Evolutionary conservation across 2,797 vertebrate genomes (phyloP), one percentile per base, ranked within the genome.

Genomic region (Masticophis lateralis): DNA sequence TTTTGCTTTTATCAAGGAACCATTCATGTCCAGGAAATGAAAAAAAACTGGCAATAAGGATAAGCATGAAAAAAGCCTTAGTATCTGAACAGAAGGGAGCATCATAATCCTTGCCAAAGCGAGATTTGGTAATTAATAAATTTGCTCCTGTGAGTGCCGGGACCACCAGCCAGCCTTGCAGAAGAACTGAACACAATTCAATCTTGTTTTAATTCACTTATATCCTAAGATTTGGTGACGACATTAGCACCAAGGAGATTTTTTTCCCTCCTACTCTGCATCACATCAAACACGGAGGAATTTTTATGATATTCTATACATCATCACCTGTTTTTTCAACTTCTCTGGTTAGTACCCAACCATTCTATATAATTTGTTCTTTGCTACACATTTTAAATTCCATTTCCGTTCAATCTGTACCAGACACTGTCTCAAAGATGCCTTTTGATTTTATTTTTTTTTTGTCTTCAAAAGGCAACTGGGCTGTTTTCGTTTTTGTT

Each of bases 191-290:
- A 43, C 37, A 43, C 18, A 79, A 79, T 8, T n/a, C 53, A 59
- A 7, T 53, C 22, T 28, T 12, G 12, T n/a, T 79, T 53, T 51
- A 88, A 18, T 13, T 20, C 22, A 16, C 12, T 16, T 37, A 59
- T 57, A 11, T 9, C 20, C 20, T 22, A 28, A 11, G 18, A 32
- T 87, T 43, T 5, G 55, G 90, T 56, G 55, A 47, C 0, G 0
- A 88, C 0, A 2, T 88, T 18, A 0, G 6, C 86, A 20, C 0
- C 0, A n/a, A 16, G 0, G 51, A 83, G 91, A 66, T 93, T 56
- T 92, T 25, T 25, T 28, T n/a, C 2, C 14, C 2, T 1, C 37
- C 18, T 2, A 6, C 37, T 47, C 37, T 83, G 79, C 43, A 25
- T 83, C 79, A 25, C 79, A 83, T 5, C 43, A 83, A 25, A 4